phyloP scores from a whole-genome alignment of 2,113 vertebrate species.

The Echinops telfairi region DNA sequence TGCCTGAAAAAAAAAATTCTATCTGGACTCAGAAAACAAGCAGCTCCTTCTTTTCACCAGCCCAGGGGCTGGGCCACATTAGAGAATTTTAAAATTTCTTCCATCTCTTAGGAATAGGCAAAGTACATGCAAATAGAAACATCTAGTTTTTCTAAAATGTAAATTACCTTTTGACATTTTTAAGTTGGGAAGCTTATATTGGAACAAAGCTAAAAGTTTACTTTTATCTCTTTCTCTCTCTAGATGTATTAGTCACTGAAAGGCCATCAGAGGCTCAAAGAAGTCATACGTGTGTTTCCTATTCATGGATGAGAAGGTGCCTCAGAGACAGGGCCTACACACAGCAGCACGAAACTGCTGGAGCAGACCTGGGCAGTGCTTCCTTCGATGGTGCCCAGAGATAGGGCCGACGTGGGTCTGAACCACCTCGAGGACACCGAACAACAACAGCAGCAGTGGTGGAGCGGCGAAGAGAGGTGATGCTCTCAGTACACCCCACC shows the following conservation, averaged over 20 bases:
- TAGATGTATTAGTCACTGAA: background rate
- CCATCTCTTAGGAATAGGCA: background rate
- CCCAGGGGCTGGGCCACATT: background rate
- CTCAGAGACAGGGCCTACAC: no score
- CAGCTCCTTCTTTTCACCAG: background rate
- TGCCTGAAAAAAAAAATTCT: no score
- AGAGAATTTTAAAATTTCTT: constrained; percentile 3
- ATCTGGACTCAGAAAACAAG: background rate
- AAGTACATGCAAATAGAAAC: no score
- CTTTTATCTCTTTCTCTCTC: background rate
- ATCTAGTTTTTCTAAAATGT: background rate
- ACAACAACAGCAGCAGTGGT: no score
- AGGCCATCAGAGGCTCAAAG: background rate
- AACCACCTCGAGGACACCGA: no score
- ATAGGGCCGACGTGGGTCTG: no score
- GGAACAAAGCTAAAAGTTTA: background rate
- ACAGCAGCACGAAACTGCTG: no score
- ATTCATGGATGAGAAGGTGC: rapidly evolving
- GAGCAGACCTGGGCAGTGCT: no score
- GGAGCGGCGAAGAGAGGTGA: background rate
- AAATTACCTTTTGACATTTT: background rate
- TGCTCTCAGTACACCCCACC: background rate
- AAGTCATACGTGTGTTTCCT: rapidly evolving
- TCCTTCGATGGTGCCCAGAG: no score
- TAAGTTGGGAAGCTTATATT: background rate